These are phyloP conservation scores for Muscicapa comitata DNA, from an alignment of 2,797 vertebrate genomes.

Conservation along the genomic window DNA sequence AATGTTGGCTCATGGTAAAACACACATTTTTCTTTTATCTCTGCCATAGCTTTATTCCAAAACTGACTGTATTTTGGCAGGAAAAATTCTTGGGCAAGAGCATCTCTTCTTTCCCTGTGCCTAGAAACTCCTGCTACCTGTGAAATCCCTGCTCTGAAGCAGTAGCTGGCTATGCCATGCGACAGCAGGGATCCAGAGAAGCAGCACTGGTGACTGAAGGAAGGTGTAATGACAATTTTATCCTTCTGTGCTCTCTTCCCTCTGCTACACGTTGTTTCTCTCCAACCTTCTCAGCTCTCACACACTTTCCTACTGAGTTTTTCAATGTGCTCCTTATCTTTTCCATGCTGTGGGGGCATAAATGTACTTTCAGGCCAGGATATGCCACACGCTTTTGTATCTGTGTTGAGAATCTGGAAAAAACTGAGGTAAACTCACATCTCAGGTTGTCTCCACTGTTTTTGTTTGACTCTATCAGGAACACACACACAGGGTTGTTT, in stretches of 20 bases:
- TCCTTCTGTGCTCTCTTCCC: not conserved
- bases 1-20: not conserved
- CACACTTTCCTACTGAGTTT: not conserved
- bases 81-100: not conserved
- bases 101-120: not conserved
- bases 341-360: not conserved
- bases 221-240: not conserved
- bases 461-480: not conserved
- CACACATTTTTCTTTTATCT: not conserved
- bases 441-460: not conserved
- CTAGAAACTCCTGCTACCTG: not conserved
- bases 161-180: not conserved
- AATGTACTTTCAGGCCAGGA: not conserved
- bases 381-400: rapidly evolving
- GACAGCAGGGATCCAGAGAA: not conserved
- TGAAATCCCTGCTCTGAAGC: not conserved
- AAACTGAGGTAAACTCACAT: not conserved
- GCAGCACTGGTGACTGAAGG: not conserved
- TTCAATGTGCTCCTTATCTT: not conserved
- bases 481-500: not conserved
- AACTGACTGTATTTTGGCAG: not conserved
- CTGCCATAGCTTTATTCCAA: not conserved
- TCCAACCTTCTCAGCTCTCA: not conserved
- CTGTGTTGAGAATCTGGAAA: not conserved
- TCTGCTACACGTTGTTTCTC: not conserved